These are phyloP conservation scores for Eumaeus atala DNA, from an alignment of 1,140 invertebrate genomes.

Conservation along the genomic window DNA sequence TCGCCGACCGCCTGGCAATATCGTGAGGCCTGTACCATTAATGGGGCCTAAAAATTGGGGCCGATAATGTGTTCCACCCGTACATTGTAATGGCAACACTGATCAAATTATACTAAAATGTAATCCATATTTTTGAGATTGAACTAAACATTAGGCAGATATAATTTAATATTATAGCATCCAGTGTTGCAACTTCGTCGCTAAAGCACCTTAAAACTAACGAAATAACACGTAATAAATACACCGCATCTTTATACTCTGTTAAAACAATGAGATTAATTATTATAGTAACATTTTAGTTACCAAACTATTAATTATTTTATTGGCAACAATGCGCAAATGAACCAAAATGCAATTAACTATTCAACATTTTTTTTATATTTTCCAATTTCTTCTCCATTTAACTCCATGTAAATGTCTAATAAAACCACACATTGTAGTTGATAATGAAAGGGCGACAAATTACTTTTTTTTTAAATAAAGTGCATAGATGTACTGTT, in stretches of 20 bases:
- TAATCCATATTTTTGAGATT: neutral
- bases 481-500: slow-evolving; percentile 28
- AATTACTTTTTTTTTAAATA: slow-evolving; percentile 21
- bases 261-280: slow-evolving; percentile 33
- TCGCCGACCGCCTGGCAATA: no score
- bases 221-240: slow-evolving; percentile 40
- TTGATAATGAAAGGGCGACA: slow-evolving; percentile 6
- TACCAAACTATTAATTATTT: neutral
- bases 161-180: neutral
- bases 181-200: slow-evolving; percentile 13
- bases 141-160: neutral
- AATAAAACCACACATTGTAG: slow-evolving; percentile 7
- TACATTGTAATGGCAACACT: neutral
- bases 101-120: neutral
- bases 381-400: neutral
- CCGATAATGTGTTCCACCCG: neutral
- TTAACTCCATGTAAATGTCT: slow-evolving; percentile 7
- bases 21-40: no score
- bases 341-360: neutral
- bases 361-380: neutral
- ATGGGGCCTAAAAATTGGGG: no score
- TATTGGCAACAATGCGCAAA: neutral
- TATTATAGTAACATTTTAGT: slow-evolving; percentile 3
- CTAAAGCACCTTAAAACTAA: slow-evolving; percentile 30
- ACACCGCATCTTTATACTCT: slow-evolving; percentile 29